A percentile compares a stretch with the other conserved stretches of the same genome.
Evolutionary conservation across 2,888 invertebrate species (phyloP).

Genomic region (Lagria hirta): DNA sequence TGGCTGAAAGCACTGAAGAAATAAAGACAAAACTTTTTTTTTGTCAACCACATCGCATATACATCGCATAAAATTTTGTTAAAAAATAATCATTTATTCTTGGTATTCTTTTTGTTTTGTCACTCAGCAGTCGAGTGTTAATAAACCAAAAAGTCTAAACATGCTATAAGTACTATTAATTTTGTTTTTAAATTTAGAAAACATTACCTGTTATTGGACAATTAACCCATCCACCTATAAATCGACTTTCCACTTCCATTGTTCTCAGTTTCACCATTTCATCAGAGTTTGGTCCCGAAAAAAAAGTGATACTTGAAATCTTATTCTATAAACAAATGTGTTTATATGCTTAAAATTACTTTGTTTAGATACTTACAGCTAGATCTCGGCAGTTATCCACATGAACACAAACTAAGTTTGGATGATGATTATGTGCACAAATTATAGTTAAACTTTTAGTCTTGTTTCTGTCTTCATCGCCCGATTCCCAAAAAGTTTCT

Average conservation of each 20-base stretch:
- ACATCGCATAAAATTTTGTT: too few species aligned
- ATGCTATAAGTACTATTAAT: too few species aligned
- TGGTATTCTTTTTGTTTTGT: too few species aligned
- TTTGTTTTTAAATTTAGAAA: too few species aligned
- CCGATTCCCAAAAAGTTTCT: conserved; percentile 99
- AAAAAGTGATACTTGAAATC: conserved; percentile 81
- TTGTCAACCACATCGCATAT: too few species aligned
- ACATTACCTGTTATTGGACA: conserved; percentile 77
- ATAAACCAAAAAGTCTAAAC: too few species aligned
- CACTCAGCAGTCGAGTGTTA: too few species aligned
- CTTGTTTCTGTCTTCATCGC: conserved; percentile 93
- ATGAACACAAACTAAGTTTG: conserved; percentile 81
- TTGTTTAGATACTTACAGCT: conserved; percentile 70
- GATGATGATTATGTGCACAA: conserved; percentile 64
- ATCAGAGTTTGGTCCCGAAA: conserved; percentile 78
- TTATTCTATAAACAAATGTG: conserved; percentile 70
- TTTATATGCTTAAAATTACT: neutral
- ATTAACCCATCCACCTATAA: conserved; percentile 85
- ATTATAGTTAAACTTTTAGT: conserved; percentile 80
- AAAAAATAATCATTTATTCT: too few species aligned
- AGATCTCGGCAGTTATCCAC: conserved; percentile 94
- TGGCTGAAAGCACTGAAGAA: too few species aligned
- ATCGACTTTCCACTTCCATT: conserved; percentile 81
- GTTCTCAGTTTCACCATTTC: conserved; percentile 79
- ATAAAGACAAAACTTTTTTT: too few species aligned